These are phyloP conservation scores for Alentia gelatinosa DNA, from an alignment of 2,888 invertebrate genomes.

Conservation along the genomic window DNA sequence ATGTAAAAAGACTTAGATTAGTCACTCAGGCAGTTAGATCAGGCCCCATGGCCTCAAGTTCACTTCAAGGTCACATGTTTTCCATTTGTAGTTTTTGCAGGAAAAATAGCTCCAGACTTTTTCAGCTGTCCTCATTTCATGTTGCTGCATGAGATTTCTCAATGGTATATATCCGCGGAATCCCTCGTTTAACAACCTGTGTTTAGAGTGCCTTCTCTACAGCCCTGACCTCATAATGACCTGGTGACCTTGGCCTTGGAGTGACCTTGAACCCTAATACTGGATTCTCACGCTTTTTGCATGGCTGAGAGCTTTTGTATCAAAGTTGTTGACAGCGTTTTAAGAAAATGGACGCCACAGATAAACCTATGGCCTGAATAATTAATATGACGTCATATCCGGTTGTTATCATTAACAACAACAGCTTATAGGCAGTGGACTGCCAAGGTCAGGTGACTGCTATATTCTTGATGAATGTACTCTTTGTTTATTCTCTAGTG, in stretches of 20 bases:
- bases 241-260: neutral
- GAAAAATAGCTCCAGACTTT: no score
- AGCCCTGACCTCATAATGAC: conserved; percentile 12
- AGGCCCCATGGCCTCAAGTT: neutral
- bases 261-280: neutral
- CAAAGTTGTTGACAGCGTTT: neutral
- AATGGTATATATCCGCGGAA: no score
- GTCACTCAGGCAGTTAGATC: neutral
- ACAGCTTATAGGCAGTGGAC: neutral
- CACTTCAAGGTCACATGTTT: conserved; percentile 2
- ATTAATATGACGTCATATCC: neutral
- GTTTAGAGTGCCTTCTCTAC: conserved; percentile 7
- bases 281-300: neutral
- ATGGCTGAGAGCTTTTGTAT: conserved; percentile 5
- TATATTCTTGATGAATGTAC: conserved; percentile 43
- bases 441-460: conserved; percentile 31
- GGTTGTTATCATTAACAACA: neutral
- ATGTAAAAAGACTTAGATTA: neutral
- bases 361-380: neutral
- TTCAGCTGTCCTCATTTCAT: no score
- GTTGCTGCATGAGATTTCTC: no score
- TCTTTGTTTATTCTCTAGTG: conserved; percentile 38
- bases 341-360: neutral
- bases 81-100: no score
- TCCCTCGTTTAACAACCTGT: no score